Evolutionary conservation across 64 coral and sea anemone species (phyloP), one percentile per base, ranked within the genome.

Genomic region (Stylophora pistillata): DNA sequence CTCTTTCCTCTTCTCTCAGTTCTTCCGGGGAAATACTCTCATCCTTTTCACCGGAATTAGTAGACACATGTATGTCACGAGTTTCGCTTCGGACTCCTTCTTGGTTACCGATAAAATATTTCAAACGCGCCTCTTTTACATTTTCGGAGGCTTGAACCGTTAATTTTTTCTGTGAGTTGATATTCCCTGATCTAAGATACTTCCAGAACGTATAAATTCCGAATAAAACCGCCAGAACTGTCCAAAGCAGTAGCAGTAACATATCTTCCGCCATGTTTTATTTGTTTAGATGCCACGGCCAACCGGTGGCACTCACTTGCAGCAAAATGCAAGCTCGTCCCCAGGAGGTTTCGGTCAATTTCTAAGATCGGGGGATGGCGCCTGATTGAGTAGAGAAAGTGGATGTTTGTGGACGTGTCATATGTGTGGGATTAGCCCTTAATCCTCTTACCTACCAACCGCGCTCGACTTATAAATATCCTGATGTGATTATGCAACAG

Each of bases 181-280:
- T 13, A 26, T 84, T 70, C 53, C 58, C 69, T 2, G 62, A 31
- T 84, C 53, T 70, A 5, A 84, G 17, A 53, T 84, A 84, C 41
- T 84, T 84, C 80, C 80, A 84, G 16, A 84, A 32, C 13, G 21
- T 32, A 68, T 69, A 84, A 69, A 84, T 69, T 68, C 80, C 80
- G 23, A 84, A 84, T 84, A 84, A n/a, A 53, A 84, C 12, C 0
- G 62, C 80, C 26, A 84, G 53, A 84, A 18, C 61, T 84, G 80
- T 84, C 80, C 80, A 84, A 68, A 68, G n/a, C 20, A 84, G 62
- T 20, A 84, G 14, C 4, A 84, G 60, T 20, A 70, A 29, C 10
- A 32, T 28, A 70, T 84, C 80, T 21, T 53, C 58, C 80, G 60
- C 80, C 80, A 84, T 84, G 33, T 84, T 69, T 55, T 6, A 4